These are phyloP conservation scores for Cladopsammia gracilis DNA, from an alignment of 64 coral and sea anemone species.

Conservation along the genomic window DNA sequence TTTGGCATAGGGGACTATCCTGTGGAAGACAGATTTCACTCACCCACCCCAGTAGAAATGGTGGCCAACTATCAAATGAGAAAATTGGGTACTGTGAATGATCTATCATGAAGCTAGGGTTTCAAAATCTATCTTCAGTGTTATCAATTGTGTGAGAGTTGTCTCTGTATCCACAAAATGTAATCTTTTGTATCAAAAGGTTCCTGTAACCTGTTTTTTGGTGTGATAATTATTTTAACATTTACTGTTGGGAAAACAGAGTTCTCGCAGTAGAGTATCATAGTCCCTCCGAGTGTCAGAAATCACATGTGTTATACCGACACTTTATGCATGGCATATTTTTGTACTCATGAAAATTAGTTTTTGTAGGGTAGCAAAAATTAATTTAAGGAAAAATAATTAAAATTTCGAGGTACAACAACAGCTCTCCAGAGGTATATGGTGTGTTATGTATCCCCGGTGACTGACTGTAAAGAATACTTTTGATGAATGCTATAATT, in stretches of 20 bases:
- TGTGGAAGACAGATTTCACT: too few relatives aligned
- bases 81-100: too few relatives aligned
- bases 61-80: too few relatives aligned
- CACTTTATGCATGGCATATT: background rate
- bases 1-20: too few relatives aligned
- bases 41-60: too few relatives aligned
- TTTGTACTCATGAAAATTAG: background rate
- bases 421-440: too few relatives aligned
- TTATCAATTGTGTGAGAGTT: background rate
- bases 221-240: conserved; percentile 14
- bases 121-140: too few relatives aligned
- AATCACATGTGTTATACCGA: background rate
- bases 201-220: conserved; percentile 61
- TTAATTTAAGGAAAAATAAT: background rate
- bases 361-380: background rate
- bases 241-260: background rate
- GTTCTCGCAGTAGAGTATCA: background rate
- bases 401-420: too few relatives aligned
- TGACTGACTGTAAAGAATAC: too few relatives aligned
- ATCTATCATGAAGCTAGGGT: too few relatives aligned
- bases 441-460: background rate
- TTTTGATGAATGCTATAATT: too few relatives aligned
- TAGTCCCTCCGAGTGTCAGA: background rate
- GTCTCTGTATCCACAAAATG: conserved; percentile 9
- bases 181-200: conserved; percentile 65